Conservation (phyloP, 2,113 vertebrate genomes). For the Setophaga kirtlandii region DNA sequence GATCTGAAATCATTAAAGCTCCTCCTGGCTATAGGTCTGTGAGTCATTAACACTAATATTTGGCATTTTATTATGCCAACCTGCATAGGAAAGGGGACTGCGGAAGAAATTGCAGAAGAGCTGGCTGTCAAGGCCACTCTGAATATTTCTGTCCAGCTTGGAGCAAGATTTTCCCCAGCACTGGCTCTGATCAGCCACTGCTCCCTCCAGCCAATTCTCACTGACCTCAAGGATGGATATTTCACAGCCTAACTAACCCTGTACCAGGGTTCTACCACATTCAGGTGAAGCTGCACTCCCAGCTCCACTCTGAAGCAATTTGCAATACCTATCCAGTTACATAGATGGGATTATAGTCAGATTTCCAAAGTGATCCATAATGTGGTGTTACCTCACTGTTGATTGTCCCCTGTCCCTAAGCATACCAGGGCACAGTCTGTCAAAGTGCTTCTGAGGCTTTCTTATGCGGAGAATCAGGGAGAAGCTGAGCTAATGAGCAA, state of each 20-base stretch:
- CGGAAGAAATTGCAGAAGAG: fast-evolving
- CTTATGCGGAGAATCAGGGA: background rate
- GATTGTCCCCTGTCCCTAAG: background rate
- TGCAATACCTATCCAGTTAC: background rate
- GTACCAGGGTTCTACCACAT: background rate
- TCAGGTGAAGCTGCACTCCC: background rate
- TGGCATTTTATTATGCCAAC: background rate
- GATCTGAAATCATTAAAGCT: background rate
- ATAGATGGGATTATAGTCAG: background rate
- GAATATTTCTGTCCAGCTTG: background rate
- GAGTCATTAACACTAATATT: background rate
- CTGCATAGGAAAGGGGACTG: background rate
- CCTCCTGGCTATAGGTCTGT: background rate
- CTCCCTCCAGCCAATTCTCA: background rate
- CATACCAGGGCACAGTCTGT: background rate
- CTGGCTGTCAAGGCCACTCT: background rate
- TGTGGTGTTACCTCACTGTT: background rate
- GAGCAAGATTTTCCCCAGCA: background rate
- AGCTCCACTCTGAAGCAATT: background rate
- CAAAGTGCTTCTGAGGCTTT: background rate
- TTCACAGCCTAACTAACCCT: background rate
- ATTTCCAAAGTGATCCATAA: background rate
- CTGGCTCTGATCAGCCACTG: background rate
- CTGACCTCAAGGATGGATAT: background rate
- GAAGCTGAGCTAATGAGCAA: background rate